These are phyloP conservation scores for Polyploca ridens DNA, from an alignment of 2,888 invertebrate genomes.

Conservation along the genomic window DNA sequence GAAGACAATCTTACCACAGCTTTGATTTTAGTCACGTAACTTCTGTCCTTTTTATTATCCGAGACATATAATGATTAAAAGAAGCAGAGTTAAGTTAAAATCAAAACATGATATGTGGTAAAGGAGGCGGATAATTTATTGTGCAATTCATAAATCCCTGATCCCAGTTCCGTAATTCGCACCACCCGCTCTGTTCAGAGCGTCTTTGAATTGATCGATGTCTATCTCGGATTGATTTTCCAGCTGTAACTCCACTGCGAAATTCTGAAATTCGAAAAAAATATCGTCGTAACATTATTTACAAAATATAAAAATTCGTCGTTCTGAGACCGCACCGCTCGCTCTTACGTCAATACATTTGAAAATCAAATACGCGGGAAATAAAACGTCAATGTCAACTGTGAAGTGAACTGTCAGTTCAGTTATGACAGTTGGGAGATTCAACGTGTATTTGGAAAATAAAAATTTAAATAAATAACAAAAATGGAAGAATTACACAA, in stretches of 20 bases:
- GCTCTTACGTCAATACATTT: constrained; percentile 13
- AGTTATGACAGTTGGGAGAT: not conserved
- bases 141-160: constrained; percentile 84
- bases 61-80: constrained; percentile 11
- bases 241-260: constrained; percentile 90
- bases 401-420: constrained; percentile 18
- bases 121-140: constrained; percentile 42
- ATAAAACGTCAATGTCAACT: constrained; percentile 33
- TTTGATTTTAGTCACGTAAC: constrained; percentile 32
- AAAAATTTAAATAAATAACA: constrained; percentile 21
- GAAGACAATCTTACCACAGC: constrained; percentile 39
- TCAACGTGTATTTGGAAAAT: not conserved
- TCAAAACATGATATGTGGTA: constrained; percentile 41
- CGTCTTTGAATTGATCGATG: constrained; percentile 88
- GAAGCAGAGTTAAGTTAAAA: constrained; percentile 32
- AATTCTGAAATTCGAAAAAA: constrained; percentile 85
- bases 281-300: constrained; percentile 1
- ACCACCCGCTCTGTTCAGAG: constrained; percentile 89
- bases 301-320: constrained; percentile 23
- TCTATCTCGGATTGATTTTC: constrained; percentile 88
- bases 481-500: constrained; percentile 81
- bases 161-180: constrained; percentile 92
- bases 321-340: constrained; percentile 40
- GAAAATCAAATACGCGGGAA: constrained; percentile 21
- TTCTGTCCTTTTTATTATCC: constrained; percentile 13